Conservation (phyloP, 2,888 invertebrate genomes). For the Sympetrum striolatum region DNA sequence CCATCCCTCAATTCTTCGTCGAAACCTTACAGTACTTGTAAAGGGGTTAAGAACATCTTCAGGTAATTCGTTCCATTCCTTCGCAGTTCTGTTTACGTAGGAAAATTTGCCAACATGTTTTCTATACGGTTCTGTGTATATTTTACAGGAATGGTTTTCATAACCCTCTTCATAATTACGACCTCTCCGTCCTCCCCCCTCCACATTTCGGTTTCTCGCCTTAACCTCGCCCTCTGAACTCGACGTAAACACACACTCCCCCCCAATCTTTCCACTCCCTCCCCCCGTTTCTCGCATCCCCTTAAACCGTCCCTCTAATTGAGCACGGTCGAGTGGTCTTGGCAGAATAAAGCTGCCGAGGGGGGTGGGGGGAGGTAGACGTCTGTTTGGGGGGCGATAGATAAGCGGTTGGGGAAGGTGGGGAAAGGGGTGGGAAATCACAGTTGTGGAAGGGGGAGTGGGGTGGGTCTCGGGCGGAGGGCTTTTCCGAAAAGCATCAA, state of each 20-base stretch:
- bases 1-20: not conserved
- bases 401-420: not conserved
- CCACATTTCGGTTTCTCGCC: not conserved
- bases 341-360: not conserved
- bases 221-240: not conserved
- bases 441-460: not conserved
- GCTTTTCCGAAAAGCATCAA: not conserved
- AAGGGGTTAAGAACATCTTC: too few relatives aligned
- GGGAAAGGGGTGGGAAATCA: not conserved
- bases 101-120: too few relatives aligned
- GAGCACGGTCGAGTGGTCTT: not conserved
- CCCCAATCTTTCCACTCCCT: not conserved
- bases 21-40: too few relatives aligned
- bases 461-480: not conserved
- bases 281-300: not conserved
- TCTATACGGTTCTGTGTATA: too few relatives aligned
- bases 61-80: too few relatives aligned
- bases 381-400: not conserved
- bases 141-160: too few relatives aligned
- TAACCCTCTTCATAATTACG: not conserved
- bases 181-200: not conserved
- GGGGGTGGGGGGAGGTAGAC: not conserved
- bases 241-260: not conserved
- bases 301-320: conserved; percentile 11
- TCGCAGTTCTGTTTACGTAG: too few relatives aligned